Base-by-base conservation (phyloP, 2,113 vertebrate genomes). In the Megaceryle torquata region DNA sequence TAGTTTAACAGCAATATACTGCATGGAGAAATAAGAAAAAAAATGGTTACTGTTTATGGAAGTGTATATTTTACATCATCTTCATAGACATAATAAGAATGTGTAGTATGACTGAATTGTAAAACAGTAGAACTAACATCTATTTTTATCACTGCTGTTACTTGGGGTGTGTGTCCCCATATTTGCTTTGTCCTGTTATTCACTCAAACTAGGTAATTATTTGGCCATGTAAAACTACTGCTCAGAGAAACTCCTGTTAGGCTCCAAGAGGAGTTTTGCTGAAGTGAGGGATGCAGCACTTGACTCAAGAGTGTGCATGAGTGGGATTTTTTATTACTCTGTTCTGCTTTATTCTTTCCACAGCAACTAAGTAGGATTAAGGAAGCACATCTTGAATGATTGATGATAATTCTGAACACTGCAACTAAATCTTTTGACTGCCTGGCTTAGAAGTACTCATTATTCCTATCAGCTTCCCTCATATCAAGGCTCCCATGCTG, bases 381-480 rank as follows among this genome's bases (percentile, higher is more conserved):
- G 56, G 35, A 48, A 79, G 53, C 31, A 51, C 37, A 91, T 91
- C 82, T 77, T n/a, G 60, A 82, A 64, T 93, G 90, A 93, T n/a
- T 81, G 85, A 94, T 4, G 39, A 90, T 86, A 71, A 94, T 94
- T 94, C 69, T 69, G 56, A 95, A 16, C 53, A 69, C 48, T 69
- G 88, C 51, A 94, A 90, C 80, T 90, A 93, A 94, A 96, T 90
- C 90, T 94, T 96, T 82, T 96, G 72, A 86, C 80, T 90, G 71
- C 59, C 29, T 76, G 65, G 56, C 35, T 97, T 56, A 81, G 60
- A 90, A 90, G 29, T 69, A 61, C 46, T 94, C 86, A 90, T 90
- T 96, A 95, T 65, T 43, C 48, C 61, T 79, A 95, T 84, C 93
- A 93, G 29, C 48, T 75, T 76, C 76, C 59, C 37, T 91, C 39